A percentile compares a stretch with the other conserved stretches of the same genome.
Evolutionary conservation across 64 coral and sea anemone species (phyloP).

Genomic region (Pocillopora damicornis): DNA sequence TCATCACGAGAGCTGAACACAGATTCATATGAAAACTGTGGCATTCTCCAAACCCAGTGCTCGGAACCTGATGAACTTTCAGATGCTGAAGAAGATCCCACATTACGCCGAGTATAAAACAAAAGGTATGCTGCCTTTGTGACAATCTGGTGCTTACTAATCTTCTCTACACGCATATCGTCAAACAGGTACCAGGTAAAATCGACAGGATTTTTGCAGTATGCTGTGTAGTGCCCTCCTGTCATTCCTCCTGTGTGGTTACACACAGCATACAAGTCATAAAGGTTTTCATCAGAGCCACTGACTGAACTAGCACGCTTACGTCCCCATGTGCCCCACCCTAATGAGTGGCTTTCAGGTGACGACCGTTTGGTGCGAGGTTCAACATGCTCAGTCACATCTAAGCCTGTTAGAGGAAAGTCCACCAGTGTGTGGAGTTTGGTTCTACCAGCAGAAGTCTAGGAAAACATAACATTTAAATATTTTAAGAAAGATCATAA

Average conservation of each 20-base stretch:
- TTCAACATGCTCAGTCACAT: conserved; percentile 80
- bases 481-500: not conserved
- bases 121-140: conserved; percentile 86
- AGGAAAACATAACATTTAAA: not conserved
- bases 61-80: conserved; percentile 61
- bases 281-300: conserved; percentile 65
- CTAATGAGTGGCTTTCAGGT: conserved; percentile 28
- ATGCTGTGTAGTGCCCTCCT: conserved; percentile 87
- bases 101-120: conserved; percentile 78
- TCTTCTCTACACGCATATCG: conserved; percentile 71
- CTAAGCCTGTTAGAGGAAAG: conserved; percentile 62
- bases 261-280: conserved; percentile 90
- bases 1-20: conserved; percentile 43
- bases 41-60: conserved; percentile 81
- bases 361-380: conserved; percentile 50
- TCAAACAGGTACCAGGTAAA: conserved; percentile 76
- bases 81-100: conserved; percentile 56
- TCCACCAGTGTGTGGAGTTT: conserved; percentile 86
- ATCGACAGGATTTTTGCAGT: conserved; percentile 88
- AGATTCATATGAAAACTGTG: conserved; percentile 72
- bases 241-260: conserved; percentile 89
- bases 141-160: conserved; percentile 34
- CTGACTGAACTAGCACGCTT: conserved; percentile 22
- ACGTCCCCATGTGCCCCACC: conserved; percentile 69
- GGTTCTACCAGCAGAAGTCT: conserved; percentile 71